A percentile compares a stretch with the other conserved stretches of the same genome.
phyloP scores from a whole-genome alignment of 2,113 vertebrate species.

The Sula dactylatra region DNA sequence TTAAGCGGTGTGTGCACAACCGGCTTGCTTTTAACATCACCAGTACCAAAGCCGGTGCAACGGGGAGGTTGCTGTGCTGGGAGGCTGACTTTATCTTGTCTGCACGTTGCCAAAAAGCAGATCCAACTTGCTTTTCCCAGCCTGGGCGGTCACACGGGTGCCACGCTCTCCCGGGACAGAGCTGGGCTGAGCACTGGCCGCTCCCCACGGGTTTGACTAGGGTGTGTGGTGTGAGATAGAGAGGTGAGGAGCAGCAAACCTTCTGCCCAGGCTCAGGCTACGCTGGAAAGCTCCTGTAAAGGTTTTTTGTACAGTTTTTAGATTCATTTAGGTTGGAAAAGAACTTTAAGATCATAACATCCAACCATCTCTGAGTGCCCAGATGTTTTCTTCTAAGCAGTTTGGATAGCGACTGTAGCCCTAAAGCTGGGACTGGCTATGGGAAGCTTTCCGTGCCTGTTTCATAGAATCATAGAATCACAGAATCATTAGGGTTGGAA shows the following conservation, averaged over 20 bases:
- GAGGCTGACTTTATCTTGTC: background rate
- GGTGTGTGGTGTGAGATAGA: background rate
- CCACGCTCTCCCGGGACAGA: background rate
- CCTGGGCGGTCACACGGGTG: no score
- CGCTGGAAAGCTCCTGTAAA: background rate
- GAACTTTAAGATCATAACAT: no score
- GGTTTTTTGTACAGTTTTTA: background rate
- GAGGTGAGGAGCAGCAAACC: background rate
- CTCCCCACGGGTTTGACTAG: background rate
- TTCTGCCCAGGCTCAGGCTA: background rate
- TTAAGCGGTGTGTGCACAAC: background rate
- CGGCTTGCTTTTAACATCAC: background rate
- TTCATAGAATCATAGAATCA: no score
- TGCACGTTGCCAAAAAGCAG: accelerated
- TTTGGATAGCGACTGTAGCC: background rate
- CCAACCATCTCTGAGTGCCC: background rate
- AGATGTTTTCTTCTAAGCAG: background rate
- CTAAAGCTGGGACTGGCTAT: no score
- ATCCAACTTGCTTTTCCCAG: background rate
- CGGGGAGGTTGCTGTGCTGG: background rate
- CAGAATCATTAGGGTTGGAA: no score
- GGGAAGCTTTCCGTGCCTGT: no score
- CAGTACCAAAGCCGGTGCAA: background rate
- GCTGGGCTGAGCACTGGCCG: background rate
- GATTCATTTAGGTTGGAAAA: background rate